Percentiles rank a stretch among this genome's conserved stretches.
These are phyloP conservation scores for Galeopterus variegatus DNA, from an alignment of 2,113 vertebrate species.

Conservation along the genomic window DNA sequence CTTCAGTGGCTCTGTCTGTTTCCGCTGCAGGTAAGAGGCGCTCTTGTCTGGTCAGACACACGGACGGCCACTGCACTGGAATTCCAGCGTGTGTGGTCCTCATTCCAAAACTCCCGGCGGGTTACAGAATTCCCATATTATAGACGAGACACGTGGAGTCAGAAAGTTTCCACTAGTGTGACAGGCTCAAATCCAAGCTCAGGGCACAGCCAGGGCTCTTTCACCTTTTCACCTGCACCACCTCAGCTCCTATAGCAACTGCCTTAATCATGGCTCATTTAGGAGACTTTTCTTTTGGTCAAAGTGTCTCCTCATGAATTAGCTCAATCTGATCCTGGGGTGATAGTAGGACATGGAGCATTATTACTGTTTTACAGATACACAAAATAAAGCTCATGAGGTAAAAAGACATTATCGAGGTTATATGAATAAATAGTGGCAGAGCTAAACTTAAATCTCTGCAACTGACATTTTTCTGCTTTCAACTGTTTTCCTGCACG, in stretches of 20 bases:
- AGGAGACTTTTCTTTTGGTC: background rate
- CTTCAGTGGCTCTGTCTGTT: conserved; percentile 86
- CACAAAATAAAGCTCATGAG: background rate
- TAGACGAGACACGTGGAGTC: background rate
- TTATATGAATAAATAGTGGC: background rate
- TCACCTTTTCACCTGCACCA: background rate
- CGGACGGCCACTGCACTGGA: background rate
- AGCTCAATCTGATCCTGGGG: background rate
- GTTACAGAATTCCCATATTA: too few species aligned
- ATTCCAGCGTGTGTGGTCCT: background rate
- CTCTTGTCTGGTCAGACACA: background rate
- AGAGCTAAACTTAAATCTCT: background rate
- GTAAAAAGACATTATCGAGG: background rate
- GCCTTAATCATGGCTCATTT: background rate
- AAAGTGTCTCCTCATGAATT: background rate
- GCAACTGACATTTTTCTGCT: background rate
- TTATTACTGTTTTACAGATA: background rate
- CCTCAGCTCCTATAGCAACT: background rate
- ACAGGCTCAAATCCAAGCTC: background rate
- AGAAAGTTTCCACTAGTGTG: background rate
- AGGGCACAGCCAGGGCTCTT: background rate
- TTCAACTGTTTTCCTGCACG: background rate
- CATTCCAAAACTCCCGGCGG: too few species aligned
- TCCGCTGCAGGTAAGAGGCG: conserved; percentile 81
- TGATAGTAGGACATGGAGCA: background rate